A percentile compares a stretch with the other conserved stretches of the same genome.
phyloP scores from a whole-genome alignment of 2,888 invertebrate genomes.

The Pseudococcus longispinus region DNA sequence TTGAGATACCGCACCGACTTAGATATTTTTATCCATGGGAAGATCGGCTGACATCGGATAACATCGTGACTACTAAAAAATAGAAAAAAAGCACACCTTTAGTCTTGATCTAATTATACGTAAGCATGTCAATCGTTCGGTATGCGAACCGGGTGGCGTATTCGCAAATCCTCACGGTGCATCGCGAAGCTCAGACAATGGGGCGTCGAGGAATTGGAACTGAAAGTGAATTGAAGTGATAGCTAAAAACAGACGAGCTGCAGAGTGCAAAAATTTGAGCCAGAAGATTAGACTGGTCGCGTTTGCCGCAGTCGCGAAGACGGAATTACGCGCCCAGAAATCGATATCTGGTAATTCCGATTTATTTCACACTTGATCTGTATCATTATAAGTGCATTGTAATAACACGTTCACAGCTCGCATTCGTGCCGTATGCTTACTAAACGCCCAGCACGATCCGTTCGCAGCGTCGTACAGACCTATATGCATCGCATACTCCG shows the following conservation, averaged over 20 bases:
- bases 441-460: slow-evolving; percentile 55
- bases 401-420: slow-evolving; percentile 56
- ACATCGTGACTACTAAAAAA: slow-evolving; percentile 41
- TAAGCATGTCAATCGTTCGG: slow-evolving; percentile 42
- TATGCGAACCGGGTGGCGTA: neutral
- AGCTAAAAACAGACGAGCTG: neutral
- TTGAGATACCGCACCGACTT: no score
- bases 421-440: slow-evolving; percentile 50
- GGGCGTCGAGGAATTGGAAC: neutral
- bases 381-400: slow-evolving; percentile 57
- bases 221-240: neutral
- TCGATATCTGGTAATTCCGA: slow-evolving; percentile 51
- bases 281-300: neutral
- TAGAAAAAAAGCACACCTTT: slow-evolving; percentile 6
- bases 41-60: slow-evolving; percentile 44
- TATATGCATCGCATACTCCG: slow-evolving; percentile 40
- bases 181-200: neutral
- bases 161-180: neutral
- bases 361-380: slow-evolving; percentile 55
- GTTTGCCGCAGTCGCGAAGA: neutral
- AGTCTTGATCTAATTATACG: slow-evolving; percentile 45
- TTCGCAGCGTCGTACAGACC: slow-evolving; percentile 27
- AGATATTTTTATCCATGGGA: slow-evolving; percentile 25
- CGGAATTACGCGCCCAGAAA: slow-evolving; percentile 52
- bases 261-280: neutral